Conservation (phyloP, 2,888 invertebrate genomes). For the Hyles lineata region DNA sequence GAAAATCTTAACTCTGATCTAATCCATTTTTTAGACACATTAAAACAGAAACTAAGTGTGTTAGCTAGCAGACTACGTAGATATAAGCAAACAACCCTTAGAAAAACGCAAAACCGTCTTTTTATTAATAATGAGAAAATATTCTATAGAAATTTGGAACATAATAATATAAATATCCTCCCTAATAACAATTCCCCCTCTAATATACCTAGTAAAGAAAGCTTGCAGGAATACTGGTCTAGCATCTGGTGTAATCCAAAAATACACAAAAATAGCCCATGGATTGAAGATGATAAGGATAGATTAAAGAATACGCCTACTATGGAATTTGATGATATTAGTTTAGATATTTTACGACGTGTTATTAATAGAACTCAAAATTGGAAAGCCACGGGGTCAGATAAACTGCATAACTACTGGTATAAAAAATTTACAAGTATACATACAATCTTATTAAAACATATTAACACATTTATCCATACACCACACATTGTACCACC, state of each 20-base stretch:
- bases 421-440: too few relatives aligned
- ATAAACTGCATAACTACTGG: not conserved
- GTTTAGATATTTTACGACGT: not conserved
- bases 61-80: slow-evolving; percentile 25
- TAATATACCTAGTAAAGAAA: too few relatives aligned
- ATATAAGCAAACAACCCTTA: slow-evolving; percentile 23
- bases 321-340: not conserved
- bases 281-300: not conserved
- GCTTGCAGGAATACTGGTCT: too few relatives aligned
- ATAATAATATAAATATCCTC: too few relatives aligned
- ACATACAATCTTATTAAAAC: too few relatives aligned
- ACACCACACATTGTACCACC: too few relatives aligned
- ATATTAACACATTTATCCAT: too few relatives aligned
- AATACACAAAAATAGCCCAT: too few relatives aligned
- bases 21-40: slow-evolving; percentile 29
- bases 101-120: slow-evolving; percentile 32
- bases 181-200: too few relatives aligned
- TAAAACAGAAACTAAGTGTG: slow-evolving; percentile 32
- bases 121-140: slow-evolving; percentile 1
- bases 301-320: not conserved
- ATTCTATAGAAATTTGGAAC: too few relatives aligned
- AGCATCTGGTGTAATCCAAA: too few relatives aligned
- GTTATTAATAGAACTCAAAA: slow-evolving; percentile 1
- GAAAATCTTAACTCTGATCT: not conserved
- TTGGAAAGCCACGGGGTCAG: slow-evolving; percentile 10